These are phyloP conservation scores for Heterotis niloticus DNA, from an alignment of 2,113 vertebrate genomes.

Conservation along the genomic window DNA sequence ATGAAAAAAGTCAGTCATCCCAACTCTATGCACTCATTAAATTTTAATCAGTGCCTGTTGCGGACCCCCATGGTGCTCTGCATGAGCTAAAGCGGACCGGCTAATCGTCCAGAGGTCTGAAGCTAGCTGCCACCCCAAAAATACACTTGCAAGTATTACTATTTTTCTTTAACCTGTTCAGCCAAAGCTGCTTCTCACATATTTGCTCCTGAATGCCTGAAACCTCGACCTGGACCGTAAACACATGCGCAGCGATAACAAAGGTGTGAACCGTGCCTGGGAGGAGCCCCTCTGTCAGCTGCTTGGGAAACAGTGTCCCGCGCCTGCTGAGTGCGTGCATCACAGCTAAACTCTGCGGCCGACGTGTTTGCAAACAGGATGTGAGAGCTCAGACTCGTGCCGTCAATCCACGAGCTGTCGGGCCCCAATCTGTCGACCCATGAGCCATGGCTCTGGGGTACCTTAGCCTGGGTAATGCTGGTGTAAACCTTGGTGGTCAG, in stretches of 20 bases:
- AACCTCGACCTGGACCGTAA: neutral
- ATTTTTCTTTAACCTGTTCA: neutral
- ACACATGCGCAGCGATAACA: neutral
- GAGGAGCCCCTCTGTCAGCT: neutral
- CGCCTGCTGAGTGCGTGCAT: neutral
- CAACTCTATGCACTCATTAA: slow-evolving; percentile 18
- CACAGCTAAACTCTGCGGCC: neutral
- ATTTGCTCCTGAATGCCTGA: neutral
- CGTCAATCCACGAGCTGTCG: neutral
- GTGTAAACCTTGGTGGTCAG: too few species aligned
- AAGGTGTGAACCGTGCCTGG: neutral
- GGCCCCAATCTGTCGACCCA: neutral
- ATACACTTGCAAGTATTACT: neutral
- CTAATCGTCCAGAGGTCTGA: neutral
- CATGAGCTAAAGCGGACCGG: slow-evolving; percentile 1
- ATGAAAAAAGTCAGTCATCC: slow-evolving; percentile 2
- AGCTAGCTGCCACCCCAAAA: neutral
- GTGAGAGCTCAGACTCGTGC: neutral
- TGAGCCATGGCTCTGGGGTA: neutral
- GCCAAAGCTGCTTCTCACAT: neutral
- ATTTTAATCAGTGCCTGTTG: slow-evolving; percentile 16
- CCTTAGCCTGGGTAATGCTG: neutral
- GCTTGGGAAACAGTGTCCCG: too few species aligned
- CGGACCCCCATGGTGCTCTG: slow-evolving; percentile 10
- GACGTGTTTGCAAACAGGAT: neutral